Evolutionary conservation across 2,888 invertebrate genomes (phyloP).

Genomic region (Tetropium fuscum): DNA sequence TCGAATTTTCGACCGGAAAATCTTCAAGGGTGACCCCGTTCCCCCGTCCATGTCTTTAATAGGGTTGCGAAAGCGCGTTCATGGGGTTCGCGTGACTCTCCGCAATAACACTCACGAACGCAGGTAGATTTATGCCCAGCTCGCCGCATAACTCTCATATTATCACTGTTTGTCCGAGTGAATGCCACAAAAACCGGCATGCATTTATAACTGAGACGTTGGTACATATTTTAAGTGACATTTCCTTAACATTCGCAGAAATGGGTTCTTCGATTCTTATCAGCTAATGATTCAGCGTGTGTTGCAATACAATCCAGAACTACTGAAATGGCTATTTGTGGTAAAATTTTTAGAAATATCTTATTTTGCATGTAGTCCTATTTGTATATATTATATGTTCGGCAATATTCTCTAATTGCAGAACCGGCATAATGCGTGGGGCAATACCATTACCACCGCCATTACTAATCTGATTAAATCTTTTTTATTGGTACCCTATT

Average conservation of each 20-base stretch:
- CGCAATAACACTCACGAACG: conserved; percentile 61
- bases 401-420: too few species aligned
- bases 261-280: conserved; percentile 19
- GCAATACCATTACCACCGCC: too few species aligned
- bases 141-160: conserved; percentile 62
- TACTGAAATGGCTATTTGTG: too few species aligned
- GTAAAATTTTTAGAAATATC: too few species aligned
- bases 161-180: conserved; percentile 63
- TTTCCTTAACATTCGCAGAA: conserved; percentile 27
- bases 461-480: too few species aligned
- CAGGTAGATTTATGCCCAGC: conserved; percentile 61
- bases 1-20: not conserved
- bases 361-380: too few species aligned
- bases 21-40: conserved; percentile 27
- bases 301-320: too few species aligned
- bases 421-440: too few species aligned
- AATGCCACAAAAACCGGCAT: conserved; percentile 58
- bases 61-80: conserved; percentile 28
- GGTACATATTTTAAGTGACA: conserved; percentile 25
- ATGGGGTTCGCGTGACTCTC: conserved; percentile 57
- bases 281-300: conserved; percentile 21
- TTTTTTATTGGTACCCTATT: too few species aligned
- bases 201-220: conserved; percentile 46
- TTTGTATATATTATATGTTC: too few species aligned
- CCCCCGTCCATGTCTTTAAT: conserved; percentile 21